These are phyloP conservation scores for Ascaphus truei DNA, from an alignment of 2,113 vertebrate species.

Conservation along the genomic window DNA sequence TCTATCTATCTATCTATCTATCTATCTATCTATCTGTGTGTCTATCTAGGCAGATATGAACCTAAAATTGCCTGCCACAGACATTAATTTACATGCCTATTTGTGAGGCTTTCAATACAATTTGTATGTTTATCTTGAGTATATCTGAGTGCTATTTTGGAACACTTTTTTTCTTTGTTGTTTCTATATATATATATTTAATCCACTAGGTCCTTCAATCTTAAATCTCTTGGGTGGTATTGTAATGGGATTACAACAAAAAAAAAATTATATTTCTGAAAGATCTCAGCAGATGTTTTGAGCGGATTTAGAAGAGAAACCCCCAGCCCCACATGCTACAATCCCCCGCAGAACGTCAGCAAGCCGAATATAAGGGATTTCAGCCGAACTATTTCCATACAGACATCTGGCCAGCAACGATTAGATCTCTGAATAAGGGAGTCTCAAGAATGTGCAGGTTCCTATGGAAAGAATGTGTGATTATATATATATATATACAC, in stretches of 20 bases:
- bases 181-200: not conserved
- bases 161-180: too few species aligned
- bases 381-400: not conserved
- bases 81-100: too few species aligned
- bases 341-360: constrained; percentile 8
- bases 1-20: too few species aligned
- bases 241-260: not conserved
- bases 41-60: too few species aligned
- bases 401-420: not conserved
- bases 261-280: not conserved
- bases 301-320: constrained; percentile 21
- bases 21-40: too few species aligned
- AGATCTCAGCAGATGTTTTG: constrained; percentile 31
- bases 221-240: not conserved
- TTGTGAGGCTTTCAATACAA: too few species aligned
- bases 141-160: too few species aligned
- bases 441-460: too few species aligned
- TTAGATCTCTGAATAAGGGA: constrained; percentile 10
- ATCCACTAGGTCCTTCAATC: not conserved
- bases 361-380: constrained; percentile 19
- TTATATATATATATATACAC: too few species aligned
- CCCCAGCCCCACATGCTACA: constrained; percentile 15
- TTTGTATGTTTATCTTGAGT: too few species aligned
- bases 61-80: too few species aligned
- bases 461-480: too few species aligned